phyloP scores from a whole-genome alignment of 2,888 invertebrate genomes.

The Drosophila algonquin region DNA sequence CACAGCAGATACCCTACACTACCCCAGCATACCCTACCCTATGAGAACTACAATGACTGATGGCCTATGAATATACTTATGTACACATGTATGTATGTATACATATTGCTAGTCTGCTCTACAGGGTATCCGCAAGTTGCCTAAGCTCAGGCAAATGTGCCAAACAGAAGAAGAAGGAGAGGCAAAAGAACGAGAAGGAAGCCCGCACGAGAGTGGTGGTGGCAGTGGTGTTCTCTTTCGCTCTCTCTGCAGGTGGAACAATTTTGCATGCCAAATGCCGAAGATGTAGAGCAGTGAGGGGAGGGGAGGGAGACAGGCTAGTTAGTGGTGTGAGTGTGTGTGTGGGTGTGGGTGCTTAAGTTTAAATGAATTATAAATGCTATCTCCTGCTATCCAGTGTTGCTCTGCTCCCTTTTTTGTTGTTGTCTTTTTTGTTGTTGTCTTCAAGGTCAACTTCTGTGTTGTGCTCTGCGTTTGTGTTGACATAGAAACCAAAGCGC shows the following conservation, averaged over 20 bases:
- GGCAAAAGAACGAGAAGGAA: background rate
- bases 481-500: slow-evolving; percentile 73
- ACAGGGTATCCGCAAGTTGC: too few species aligned
- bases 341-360: slow-evolving; percentile 4
- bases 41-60: too few species aligned
- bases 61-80: too few species aligned
- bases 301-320: background rate
- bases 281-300: too few species aligned
- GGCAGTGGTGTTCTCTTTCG: background rate
- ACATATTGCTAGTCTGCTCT: too few species aligned
- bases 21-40: too few species aligned
- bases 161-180: background rate
- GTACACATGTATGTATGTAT: too few species aligned
- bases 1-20: background rate
- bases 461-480: slow-evolving; percentile 67
- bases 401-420: background rate
- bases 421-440: slow-evolving; percentile 3
- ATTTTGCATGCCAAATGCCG: background rate
- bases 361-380: slow-evolving; percentile 20
- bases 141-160: too few species aligned
- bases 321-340: background rate
- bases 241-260: background rate
- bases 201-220: background rate
- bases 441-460: slow-evolving; percentile 67
- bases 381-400: background rate